A percentile compares a stretch with the other conserved stretches of the same genome.
These are phyloP conservation scores for Pterois miles DNA, from an alignment of 2,797 vertebrate species.

Conservation along the genomic window DNA sequence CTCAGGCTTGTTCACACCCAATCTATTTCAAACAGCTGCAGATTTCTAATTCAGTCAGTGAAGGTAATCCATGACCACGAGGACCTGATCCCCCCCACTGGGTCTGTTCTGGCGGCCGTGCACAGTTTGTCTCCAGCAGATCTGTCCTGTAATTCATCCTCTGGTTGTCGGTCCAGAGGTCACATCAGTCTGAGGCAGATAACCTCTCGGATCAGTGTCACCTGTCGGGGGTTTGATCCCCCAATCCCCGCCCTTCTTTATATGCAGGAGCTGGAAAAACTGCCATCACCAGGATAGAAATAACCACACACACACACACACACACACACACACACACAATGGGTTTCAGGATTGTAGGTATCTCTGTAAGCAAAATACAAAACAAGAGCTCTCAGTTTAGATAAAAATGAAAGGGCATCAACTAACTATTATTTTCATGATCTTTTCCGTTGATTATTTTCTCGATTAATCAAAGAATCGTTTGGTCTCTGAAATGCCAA, in stretches of 20 bases:
- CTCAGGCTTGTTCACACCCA: not conserved
- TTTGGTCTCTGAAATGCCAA: not conserved
- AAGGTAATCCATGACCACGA: conserved; percentile 16
- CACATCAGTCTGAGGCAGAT: conserved; percentile 17
- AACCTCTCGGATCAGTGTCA: conserved; percentile 64
- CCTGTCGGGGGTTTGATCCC: conserved; percentile 56
- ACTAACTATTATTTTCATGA: not conserved
- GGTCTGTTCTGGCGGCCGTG: not conserved
- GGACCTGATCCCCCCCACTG: conserved; percentile 15
- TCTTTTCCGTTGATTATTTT: not conserved
- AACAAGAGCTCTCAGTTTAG: not conserved
- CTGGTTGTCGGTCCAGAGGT: conserved; percentile 34
- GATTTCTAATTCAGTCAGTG: conserved; percentile 22
- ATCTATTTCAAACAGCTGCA: conserved; percentile 7
- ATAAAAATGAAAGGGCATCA: not conserved
- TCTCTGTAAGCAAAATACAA: too few species aligned
- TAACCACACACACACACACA: conserved; percentile 38
- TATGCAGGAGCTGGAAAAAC: conserved; percentile 43
- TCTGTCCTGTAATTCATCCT: conserved; percentile 13
- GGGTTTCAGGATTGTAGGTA: too few species aligned
- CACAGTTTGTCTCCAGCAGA: conserved; percentile 15
- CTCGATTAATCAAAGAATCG: not conserved
- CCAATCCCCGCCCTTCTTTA: not conserved
- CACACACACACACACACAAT: not conserved
- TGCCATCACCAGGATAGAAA: conserved; percentile 58